Evolutionary conservation across 2,113 vertebrate species (phyloP).

Genomic region (Prunella fulvescens): DNA sequence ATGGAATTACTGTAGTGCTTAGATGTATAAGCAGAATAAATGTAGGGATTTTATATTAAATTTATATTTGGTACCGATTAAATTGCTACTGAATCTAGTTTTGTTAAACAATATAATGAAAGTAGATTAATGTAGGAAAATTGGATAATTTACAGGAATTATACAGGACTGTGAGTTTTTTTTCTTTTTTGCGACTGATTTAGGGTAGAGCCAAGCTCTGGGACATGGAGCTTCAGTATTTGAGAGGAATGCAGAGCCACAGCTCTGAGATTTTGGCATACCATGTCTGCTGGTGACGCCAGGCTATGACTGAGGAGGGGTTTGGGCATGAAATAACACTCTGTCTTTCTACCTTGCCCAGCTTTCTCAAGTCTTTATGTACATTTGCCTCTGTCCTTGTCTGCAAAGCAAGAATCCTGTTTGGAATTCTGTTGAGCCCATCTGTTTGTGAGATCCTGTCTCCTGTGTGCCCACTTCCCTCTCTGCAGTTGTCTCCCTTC

Average conservation of each 20-base stretch:
- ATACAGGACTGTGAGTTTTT: not conserved
- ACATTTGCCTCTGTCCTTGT: not conserved
- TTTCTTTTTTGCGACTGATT: not conserved
- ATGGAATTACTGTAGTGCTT: not conserved
- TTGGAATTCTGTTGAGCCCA: not conserved
- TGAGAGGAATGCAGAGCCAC: not conserved
- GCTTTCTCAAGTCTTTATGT: not conserved
- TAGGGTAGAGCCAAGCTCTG: not conserved
- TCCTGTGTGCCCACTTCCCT: not conserved
- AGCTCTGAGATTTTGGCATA: not conserved
- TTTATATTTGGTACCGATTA: not conserved
- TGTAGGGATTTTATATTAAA: not conserved
- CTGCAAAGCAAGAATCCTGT: not conserved
- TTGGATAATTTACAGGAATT: not conserved
- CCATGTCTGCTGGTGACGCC: not conserved
- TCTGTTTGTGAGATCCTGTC: not conserved
- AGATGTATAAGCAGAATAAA: not conserved
- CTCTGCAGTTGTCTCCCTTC: not conserved
- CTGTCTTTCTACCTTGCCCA: not conserved
- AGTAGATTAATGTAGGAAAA: not conserved
- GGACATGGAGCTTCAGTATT: not conserved
- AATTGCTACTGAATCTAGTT: not conserved
- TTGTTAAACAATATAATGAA: not conserved
- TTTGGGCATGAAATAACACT: not conserved
- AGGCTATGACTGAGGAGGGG: not conserved